Conservation (phyloP, 2,797 vertebrate genomes). For the Mormyrops attenuatus region DNA sequence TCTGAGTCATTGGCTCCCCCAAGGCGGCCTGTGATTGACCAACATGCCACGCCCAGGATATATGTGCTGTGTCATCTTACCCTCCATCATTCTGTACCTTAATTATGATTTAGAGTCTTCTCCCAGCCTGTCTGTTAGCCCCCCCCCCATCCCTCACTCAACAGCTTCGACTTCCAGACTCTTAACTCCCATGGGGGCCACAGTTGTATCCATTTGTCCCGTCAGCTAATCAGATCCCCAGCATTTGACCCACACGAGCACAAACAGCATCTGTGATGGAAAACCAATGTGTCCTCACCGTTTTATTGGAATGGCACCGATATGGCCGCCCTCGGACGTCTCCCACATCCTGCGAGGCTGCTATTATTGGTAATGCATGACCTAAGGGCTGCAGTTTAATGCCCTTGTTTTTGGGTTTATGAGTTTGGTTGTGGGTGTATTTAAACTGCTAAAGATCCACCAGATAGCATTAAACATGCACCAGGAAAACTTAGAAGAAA, state of each 20-base stretch:
- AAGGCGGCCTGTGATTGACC: not conserved
- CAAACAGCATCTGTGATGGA: constrained; percentile 7
- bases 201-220: constrained; percentile 35
- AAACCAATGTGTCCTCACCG: not conserved
- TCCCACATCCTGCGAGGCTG: not conserved
- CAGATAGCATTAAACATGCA: not conserved
- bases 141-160: not conserved
- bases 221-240: constrained; percentile 38
- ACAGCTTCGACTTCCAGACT: constrained; percentile 26
- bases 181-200: constrained; percentile 28
- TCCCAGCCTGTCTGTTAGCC: not conserved
- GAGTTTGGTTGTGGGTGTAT: not conserved
- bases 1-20: constrained; percentile 5
- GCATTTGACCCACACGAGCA: constrained; percentile 26
- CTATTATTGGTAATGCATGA: not conserved
- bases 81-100: not conserved
- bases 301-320: not conserved
- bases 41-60: not conserved
- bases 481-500: not conserved
- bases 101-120: constrained; percentile 11
- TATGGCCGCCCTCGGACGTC: not conserved
- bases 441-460: not conserved
- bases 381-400: not conserved
- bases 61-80: not conserved
- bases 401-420: not conserved